These are phyloP conservation scores for Schlechtendalia chinensis DNA, from an alignment of 1,140 invertebrate species.

Conservation along the genomic window DNA sequence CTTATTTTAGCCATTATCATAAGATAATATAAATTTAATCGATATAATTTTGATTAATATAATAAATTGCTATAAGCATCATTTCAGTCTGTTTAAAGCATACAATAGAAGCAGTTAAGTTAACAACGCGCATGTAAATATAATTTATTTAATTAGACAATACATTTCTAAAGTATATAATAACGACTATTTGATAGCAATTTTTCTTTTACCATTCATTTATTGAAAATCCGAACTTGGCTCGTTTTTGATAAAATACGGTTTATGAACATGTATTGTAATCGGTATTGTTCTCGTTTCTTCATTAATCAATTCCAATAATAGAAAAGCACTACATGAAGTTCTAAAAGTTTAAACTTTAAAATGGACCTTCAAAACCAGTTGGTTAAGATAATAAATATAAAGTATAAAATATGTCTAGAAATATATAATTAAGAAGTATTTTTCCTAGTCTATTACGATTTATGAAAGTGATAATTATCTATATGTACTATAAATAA, in stretches of 20 bases:
- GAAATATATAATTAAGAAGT: too few species aligned
- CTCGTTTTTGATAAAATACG: background rate
- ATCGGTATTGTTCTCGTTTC: background rate
- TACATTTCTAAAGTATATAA: background rate
- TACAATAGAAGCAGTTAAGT: too few species aligned
- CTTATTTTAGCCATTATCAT: too few species aligned
- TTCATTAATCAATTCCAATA: conserved; percentile 12
- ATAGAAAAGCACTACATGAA: background rate
- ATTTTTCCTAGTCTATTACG: too few species aligned
- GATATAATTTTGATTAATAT: too few species aligned
- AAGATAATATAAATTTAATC: too few species aligned
- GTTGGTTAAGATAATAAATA: background rate
- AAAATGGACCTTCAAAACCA: background rate
- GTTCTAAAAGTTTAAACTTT: background rate
- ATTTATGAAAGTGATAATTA: too few species aligned
- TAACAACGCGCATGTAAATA: too few species aligned
- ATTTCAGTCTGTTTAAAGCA: too few species aligned
- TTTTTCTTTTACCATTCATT: background rate
- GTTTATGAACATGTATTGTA: background rate
- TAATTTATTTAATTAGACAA: too few species aligned
- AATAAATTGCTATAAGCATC: too few species aligned
- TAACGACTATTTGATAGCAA: background rate
- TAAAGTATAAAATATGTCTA: background rate
- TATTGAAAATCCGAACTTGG: background rate
- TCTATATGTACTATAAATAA: too few species aligned